phyloP scores from a whole-genome alignment of 2,888 invertebrate genomes.

The Heliconius aoede region DNA sequence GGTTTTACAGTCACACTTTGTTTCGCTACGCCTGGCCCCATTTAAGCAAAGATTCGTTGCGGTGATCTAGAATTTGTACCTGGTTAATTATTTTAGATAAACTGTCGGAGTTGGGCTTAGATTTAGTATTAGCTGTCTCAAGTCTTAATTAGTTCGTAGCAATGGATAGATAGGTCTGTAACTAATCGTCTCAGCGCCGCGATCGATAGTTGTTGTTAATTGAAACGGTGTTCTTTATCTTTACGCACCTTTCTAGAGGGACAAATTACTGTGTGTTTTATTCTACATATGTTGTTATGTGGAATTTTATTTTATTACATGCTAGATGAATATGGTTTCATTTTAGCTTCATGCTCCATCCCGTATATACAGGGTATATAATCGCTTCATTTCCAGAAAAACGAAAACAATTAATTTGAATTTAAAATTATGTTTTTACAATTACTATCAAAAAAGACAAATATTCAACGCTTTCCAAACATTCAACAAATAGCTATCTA shows the following conservation, averaged over 20 bases:
- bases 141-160: conserved; percentile 26
- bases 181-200: not conserved
- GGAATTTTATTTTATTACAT: not conserved
- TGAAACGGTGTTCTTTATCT: conserved; percentile 15
- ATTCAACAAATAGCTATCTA: conserved; percentile 5
- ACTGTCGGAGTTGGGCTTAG: not conserved
- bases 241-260: not conserved
- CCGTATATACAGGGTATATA: too few relatives aligned
- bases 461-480: not conserved
- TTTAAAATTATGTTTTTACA: not conserved
- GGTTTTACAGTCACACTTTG: too few relatives aligned
- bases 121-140: conserved; percentile 14
- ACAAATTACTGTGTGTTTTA: not conserved
- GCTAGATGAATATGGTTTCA: not conserved
- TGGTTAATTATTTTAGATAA: conserved; percentile 20
- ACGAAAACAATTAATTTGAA: too few relatives aligned
- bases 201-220: conserved; percentile 21
- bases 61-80: conserved; percentile 3
- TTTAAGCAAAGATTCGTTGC: not conserved
- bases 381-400: too few relatives aligned
- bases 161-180: conserved; percentile 22
- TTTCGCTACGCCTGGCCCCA: too few relatives aligned
- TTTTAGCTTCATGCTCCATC: too few relatives aligned
- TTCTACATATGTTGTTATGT: not conserved
- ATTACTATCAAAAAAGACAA: not conserved